phyloP scores from a whole-genome alignment of 2,888 invertebrate species.

The Eudasyphora cyanicolor region DNA sequence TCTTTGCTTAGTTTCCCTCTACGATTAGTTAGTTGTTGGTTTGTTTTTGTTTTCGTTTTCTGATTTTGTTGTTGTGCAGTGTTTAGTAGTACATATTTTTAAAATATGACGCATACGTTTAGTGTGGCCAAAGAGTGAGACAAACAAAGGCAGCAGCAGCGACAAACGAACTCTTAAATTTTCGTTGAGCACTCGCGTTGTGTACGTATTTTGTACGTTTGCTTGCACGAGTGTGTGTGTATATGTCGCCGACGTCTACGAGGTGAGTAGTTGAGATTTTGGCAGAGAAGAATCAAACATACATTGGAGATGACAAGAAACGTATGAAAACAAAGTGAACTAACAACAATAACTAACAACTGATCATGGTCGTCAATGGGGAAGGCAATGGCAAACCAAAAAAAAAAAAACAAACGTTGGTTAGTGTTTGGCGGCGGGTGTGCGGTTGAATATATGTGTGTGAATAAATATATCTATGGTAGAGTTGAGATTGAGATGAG shows the following conservation, averaged over 20 bases:
- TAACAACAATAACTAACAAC: not conserved
- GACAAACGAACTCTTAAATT: not conserved
- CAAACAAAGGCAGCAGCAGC: not conserved
- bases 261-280: not conserved
- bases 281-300: not conserved
- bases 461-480: too few species aligned
- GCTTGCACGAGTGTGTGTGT: not conserved
- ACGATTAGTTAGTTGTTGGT: not conserved
- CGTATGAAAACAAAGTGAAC: not conserved
- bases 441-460: too few species aligned
- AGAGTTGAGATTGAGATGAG: not conserved
- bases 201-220: not conserved
- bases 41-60: too few species aligned
- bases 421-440: not conserved
- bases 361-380: not conserved
- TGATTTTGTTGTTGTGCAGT: constrained; percentile 23
- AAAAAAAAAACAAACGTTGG: not conserved
- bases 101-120: constrained; percentile 76
- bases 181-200: not conserved
- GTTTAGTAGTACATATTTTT: constrained; percentile 72
- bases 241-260: not conserved
- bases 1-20: constrained; percentile 21
- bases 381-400: not conserved
- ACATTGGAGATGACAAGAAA: not conserved
- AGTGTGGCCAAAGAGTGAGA: constrained; percentile 29